Evolutionary conservation across 2,797 vertebrate species (phyloP), one percentile per base, ranked within the genome.

Genomic region (Peromyscus eremicus): DNA sequence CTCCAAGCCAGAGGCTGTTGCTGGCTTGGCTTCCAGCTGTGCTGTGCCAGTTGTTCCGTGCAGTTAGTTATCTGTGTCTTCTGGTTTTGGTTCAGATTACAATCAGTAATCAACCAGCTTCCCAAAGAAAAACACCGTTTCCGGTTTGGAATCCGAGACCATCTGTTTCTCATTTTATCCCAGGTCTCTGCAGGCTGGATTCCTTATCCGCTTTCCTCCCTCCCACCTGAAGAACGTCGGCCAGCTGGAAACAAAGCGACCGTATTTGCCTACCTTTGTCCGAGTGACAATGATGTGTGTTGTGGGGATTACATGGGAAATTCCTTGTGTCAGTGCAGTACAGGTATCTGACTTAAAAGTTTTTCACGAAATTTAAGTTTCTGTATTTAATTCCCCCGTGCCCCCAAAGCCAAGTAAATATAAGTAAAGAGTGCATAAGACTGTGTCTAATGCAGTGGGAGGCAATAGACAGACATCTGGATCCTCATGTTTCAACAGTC

Each of bases 161-260:
- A 97, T 98, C 98, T 98, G 98, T 92, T 98, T 96, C 97, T 97
- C 97, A 57, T 98, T 98, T 93, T 92, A 83, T 43, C 93, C 64
- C 92, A 8, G 83, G 82, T 91, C 4, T 97, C 73, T 92, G 29
- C 91, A 82, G 60, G 16, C 83, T 43, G 83, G 43, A 76, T 85
- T 86, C 73, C 40, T 94, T 93, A 40, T 77, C 80, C 29, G 27
- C 29, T 46, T 25, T 25, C 17, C 3, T 34, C 0, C 16, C 32
- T 86, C 57, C 85, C 27, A 49, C 32, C 19, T 37, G 93, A 25
- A 87, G 57, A 92, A 68, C 87, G 52, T 49, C 52, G 27, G 96
- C 70, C 85, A 86, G 81, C 75, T 79, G 94, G 85, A 94, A 82
- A 79, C 76, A 27, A 23, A 77, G 83, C 2, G 29, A 84, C 93